Conservation (phyloP, 2,113 vertebrate genomes). For the Holacanthus passer region DNA sequence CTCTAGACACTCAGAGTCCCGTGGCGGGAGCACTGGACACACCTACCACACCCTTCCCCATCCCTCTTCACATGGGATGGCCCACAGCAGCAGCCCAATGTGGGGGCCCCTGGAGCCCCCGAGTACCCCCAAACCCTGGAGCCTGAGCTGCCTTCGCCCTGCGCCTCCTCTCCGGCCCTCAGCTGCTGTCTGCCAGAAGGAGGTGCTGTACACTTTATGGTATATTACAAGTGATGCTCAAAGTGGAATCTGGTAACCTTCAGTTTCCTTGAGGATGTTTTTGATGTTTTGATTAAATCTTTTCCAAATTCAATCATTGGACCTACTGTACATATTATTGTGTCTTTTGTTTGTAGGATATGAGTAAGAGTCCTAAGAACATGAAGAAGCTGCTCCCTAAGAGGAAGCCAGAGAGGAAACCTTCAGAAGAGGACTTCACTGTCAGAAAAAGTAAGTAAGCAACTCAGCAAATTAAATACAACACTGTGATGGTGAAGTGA, state of each 20-base stretch:
- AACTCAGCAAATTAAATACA: no score
- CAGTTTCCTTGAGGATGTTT: not conserved
- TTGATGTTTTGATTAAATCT: no score
- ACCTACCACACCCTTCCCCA: constrained; percentile 94
- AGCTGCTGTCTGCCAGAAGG: constrained; percentile 95
- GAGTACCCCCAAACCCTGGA: constrained; percentile 95
- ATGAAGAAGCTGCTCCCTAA: constrained; percentile 98
- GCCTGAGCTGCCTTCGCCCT: constrained; percentile 95
- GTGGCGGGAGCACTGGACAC: constrained; percentile 84
- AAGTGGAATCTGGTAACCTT: not conserved
- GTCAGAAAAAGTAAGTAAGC: constrained; percentile 91
- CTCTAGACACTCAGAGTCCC: constrained; percentile 91
- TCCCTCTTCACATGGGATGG: constrained; percentile 86
- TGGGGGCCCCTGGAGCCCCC: constrained; percentile 95
- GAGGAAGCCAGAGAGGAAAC: constrained; percentile 96
- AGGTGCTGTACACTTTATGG: constrained; percentile 83
- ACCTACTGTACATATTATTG: not conserved
- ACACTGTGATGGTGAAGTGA: not conserved
- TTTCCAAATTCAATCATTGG: not conserved
- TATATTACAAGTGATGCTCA: not conserved
- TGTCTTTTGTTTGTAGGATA: constrained; percentile 84
- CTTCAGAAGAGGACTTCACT: constrained; percentile 95
- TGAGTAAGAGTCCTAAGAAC: constrained; percentile 97
- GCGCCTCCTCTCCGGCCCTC: constrained; percentile 94
- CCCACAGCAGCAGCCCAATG: constrained; percentile 85